These are phyloP conservation scores for Temnopleurus reevesii DNA, from an alignment of 53 echinoderm and acorn worm genomes.

Conservation along the genomic window DNA sequence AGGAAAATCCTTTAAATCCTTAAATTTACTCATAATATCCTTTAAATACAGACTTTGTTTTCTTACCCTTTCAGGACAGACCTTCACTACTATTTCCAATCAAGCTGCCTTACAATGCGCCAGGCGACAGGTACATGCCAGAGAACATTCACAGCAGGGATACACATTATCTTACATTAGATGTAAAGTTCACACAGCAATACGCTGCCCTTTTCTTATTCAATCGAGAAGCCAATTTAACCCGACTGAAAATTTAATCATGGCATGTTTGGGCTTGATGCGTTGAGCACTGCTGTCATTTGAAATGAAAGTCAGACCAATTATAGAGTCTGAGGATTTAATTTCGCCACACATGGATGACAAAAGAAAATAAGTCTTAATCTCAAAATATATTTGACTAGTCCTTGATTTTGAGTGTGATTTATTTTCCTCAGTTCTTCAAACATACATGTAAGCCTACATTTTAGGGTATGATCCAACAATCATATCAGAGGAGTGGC, in stretches of 20 bases:
- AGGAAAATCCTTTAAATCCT: no score
- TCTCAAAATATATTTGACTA: no score
- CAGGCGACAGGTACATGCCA: neutral
- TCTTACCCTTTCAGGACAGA: neutral
- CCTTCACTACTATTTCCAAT: neutral
- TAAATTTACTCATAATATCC: no score
- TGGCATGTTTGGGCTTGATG: neutral
- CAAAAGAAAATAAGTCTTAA: no score
- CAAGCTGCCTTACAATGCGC: neutral
- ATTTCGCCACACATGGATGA: neutral
- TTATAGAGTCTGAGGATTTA: slow-evolving; percentile 5
- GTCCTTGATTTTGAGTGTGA: no score
- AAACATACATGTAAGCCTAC: no score
- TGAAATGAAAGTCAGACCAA: slow-evolving; percentile 13
- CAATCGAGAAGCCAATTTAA: slow-evolving; percentile 40
- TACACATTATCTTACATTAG: neutral
- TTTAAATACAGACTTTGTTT: no score
- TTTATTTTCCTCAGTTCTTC: no score
- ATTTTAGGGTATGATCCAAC: no score
- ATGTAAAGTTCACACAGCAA: slow-evolving; percentile 7
- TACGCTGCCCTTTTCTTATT: slow-evolving; percentile 19
- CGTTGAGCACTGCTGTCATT: slow-evolving; percentile 32
- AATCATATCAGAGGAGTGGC: no score
- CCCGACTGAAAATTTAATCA: slow-evolving; percentile 33
- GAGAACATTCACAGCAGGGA: neutral